phyloP scores from a whole-genome alignment of 2,113 vertebrate species.

The Columba janthina region DNA sequence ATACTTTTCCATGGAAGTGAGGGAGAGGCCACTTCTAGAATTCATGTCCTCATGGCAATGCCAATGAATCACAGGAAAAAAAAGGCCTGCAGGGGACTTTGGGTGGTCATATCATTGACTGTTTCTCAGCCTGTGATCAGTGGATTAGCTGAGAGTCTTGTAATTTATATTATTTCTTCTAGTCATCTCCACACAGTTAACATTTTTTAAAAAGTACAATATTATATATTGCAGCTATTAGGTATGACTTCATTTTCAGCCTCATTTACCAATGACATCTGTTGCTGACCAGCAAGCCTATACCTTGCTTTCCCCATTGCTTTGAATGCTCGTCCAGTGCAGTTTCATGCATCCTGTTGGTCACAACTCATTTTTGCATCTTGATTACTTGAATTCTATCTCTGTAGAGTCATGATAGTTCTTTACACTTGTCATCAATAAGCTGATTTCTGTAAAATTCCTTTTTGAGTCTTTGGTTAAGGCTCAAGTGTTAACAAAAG shows the following conservation, averaged over 20 bases:
- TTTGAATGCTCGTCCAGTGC: neutral
- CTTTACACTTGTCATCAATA: conserved; percentile 2
- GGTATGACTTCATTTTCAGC: neutral
- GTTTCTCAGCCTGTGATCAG: neutral
- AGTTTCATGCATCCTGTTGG: neutral
- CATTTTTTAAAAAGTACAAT: neutral
- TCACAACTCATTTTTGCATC: neutral
- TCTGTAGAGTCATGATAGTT: neutral
- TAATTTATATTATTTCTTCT: neutral
- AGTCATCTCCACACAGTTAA: neutral
- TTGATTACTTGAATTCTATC: conserved; percentile 2
- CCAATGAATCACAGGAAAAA: neutral
- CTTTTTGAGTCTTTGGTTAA: neutral
- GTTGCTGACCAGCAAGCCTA: neutral
- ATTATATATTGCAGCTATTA: neutral
- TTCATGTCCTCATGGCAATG: neutral
- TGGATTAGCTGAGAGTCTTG: neutral
- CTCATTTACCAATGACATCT: neutral
- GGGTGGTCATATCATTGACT: neutral
- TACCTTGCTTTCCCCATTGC: neutral
- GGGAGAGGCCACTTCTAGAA: neutral
- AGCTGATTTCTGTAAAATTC: neutral
- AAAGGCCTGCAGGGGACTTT: neutral
- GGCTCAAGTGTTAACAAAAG: neutral
- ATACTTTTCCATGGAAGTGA: neutral